Evolutionary conservation across 2,888 invertebrate species (phyloP).

Genomic region (Cephus nigrinus): DNA sequence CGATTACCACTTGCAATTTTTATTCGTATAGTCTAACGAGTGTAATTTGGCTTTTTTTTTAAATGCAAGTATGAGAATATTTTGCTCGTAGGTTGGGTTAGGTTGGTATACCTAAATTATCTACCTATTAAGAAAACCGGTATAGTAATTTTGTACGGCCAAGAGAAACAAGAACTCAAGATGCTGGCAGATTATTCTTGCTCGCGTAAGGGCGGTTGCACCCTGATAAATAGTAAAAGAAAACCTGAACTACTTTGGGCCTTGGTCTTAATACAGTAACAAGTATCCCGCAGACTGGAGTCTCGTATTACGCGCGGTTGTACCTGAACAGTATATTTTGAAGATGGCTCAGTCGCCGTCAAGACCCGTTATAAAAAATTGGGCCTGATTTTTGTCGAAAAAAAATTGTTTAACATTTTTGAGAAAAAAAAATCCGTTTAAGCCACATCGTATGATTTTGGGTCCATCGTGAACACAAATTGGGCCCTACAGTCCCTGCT

Average conservation of each 20-base stretch:
- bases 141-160: too few species aligned
- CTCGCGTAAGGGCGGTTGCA: constrained; percentile 20
- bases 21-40: constrained; percentile 34
- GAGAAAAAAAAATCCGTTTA: neutral
- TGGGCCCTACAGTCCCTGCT: neutral
- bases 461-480: neutral
- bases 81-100: neutral
- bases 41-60: neutral
- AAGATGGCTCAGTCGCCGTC: neutral
- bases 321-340: neutral
- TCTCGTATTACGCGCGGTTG: constrained; percentile 25
- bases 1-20: neutral
- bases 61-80: neutral
- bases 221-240: constrained; percentile 37
- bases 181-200: constrained; percentile 14
- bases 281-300: constrained; percentile 20
- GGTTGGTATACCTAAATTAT: neutral
- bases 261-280: constrained; percentile 30
- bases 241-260: constrained; percentile 15
- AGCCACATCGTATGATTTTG: neutral
- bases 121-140: neutral
- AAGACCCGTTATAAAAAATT: neutral
- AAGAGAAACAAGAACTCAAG: too few species aligned
- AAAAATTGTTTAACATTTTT: too few species aligned
- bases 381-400: neutral